A percentile compares a stretch with the other conserved stretches of the same genome.
Conservation (phyloP, 2,797 vertebrate species). For the Falco rusticolus region DNA sequence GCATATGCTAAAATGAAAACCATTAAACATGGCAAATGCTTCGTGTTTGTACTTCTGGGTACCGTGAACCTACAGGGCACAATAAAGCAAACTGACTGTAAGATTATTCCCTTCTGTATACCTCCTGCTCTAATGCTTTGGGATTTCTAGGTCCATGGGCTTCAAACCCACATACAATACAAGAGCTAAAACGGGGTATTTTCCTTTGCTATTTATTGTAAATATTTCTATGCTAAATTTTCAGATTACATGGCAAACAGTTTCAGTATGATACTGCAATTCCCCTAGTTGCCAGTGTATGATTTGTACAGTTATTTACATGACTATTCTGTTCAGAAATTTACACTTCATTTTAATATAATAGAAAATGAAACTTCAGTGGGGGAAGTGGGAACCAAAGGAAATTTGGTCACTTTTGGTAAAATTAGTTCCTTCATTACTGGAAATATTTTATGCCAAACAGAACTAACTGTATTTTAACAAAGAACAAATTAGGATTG, state of each 20-base stretch:
- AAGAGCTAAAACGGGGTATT: background rate
- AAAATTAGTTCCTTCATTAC: background rate
- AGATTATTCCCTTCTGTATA: background rate
- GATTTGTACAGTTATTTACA: background rate
- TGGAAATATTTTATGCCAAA: background rate
- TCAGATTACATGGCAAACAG: background rate
- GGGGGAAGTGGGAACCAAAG: background rate
- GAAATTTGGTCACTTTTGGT: background rate
- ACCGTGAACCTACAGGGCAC: background rate
- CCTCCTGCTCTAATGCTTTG: background rate
- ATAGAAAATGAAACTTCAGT: background rate
- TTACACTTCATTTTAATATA: background rate
- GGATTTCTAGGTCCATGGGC: background rate
- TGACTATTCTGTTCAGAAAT: background rate
- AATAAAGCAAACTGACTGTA: background rate
- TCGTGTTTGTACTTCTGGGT: background rate
- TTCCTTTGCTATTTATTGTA: background rate
- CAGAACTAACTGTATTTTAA: background rate
- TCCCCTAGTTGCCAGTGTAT: background rate
- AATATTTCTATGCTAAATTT: background rate
- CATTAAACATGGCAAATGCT: background rate
- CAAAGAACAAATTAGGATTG: background rate
- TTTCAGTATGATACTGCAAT: background rate
- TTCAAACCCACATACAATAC: fast-evolving
- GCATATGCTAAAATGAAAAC: background rate